Evolutionary conservation across 2,888 invertebrate genomes (phyloP), one percentile per base, ranked within the genome.

Genomic region (Ellobium chinense): DNA sequence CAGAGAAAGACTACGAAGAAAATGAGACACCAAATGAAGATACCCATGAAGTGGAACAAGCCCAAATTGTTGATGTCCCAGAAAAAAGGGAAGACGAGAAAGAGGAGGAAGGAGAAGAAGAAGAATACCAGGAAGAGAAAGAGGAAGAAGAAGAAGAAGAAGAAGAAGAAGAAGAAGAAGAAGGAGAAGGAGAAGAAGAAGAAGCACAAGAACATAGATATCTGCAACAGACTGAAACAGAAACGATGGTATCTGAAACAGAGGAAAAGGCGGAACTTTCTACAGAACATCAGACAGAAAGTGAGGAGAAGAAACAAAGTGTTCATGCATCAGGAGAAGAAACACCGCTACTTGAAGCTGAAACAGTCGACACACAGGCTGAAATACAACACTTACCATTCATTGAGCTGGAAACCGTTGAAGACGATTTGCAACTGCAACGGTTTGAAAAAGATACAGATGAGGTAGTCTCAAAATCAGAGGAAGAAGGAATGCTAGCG

Each of bases 101-200:
- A 46, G 46, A 46, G 46, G 46, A 18, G 9, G 46, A 46, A 46
- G 60, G 60, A 60, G 37, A 62, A 62, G n/a, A 62, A 36, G 60
- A 24, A 1, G 58, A 73, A 31, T 2, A 60, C 3, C 12, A 14
- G 4, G 37, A 37, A 60, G 62, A 74, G 18, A 62, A 74, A 62
- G 24, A 36, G 9, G 62, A 60, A 3, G 73, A 37, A 37, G 62
- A 62, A 37, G 73, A 74, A 37, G 73, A 74, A 62, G 62, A 58
- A 37, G 73, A 60, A 37, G 73, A 74, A 37, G 37, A 74, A 37
- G 73, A 74, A 37, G 60, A 74, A 37, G 73, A 62, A 62, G 37
- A 62, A 27, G 60, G 37, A 36, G 58, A 37, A 74, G 60, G 36
- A 62, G 39, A 62, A 62, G 37, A 62, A 56, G 56, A 56, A 31